A percentile compares a stretch with the other conserved stretches of the same genome.
Conservation (phyloP, 2,797 vertebrate genomes). For the Peromyscus aztecus region DNA sequence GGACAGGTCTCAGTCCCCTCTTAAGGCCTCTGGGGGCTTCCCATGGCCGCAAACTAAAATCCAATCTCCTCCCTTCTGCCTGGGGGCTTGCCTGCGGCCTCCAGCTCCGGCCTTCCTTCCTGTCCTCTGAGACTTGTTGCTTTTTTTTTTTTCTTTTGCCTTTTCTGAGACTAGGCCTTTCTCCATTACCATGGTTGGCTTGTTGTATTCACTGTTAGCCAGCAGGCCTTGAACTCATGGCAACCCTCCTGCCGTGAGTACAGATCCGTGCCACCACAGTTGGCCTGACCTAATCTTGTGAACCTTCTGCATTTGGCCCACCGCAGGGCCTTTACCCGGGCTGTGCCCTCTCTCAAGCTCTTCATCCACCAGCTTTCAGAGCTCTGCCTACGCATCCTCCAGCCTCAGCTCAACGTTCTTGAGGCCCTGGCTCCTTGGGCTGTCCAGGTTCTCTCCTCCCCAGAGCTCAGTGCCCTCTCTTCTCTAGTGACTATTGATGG, state of each 20-base stretch:
- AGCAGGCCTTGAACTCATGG: background rate
- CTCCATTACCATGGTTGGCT: background rate
- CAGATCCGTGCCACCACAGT: background rate
- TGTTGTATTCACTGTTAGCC: background rate
- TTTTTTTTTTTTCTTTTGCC: background rate
- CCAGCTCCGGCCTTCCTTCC: background rate
- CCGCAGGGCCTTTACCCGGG: background rate
- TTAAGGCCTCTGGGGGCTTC: background rate
- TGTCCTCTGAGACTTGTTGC: background rate
- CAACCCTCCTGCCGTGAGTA: background rate
- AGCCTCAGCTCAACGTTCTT: background rate
- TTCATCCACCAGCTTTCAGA: background rate
- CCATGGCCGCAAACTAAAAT: background rate
- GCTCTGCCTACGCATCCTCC: accelerated
- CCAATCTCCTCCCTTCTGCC: background rate
- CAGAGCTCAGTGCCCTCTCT: background rate
- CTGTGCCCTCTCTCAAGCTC: background rate
- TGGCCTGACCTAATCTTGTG: background rate
- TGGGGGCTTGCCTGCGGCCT: background rate
- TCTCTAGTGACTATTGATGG: background rate
- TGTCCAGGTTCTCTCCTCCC: background rate
- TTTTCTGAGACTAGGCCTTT: background rate
- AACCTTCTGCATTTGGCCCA: background rate
- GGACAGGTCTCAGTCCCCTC: background rate
- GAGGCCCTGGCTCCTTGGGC: too few species aligned